Conservation (phyloP, 2,888 invertebrate genomes). For the Archaeoteleia sp. region DNA sequence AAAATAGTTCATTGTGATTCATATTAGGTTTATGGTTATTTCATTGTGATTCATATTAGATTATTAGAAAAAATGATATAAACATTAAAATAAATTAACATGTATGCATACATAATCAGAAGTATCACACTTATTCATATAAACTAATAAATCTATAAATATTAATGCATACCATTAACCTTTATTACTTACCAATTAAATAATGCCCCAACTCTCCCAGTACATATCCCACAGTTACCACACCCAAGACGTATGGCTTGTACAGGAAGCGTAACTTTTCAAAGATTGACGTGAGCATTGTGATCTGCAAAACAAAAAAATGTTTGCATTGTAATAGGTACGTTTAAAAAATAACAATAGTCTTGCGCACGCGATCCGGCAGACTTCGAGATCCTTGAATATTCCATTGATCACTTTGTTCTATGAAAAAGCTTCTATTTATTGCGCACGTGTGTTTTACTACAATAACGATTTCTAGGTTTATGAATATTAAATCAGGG, state of each 20-base stretch:
- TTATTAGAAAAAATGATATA: no score
- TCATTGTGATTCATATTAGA: no score
- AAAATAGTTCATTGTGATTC: no score
- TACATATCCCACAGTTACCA: constrained; percentile 89
- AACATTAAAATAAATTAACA: no score
- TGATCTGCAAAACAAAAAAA: constrained; percentile 54
- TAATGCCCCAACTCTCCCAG: constrained; percentile 92
- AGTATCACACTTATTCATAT: constrained; percentile 1
- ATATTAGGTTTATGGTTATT: no score
- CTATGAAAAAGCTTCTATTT: constrained; percentile 15
- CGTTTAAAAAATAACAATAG: constrained; percentile 18
- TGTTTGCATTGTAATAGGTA: constrained; percentile 13
- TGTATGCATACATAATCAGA: neutral
- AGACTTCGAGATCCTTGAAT: constrained; percentile 29
- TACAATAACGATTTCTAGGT: constrained; percentile 9
- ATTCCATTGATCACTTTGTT: constrained; percentile 5
- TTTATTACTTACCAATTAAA: constrained; percentile 80
- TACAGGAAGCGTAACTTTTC: constrained; percentile 83
- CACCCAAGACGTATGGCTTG: constrained; percentile 85
- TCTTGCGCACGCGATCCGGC: constrained; percentile 8
- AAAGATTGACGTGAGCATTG: constrained; percentile 73
- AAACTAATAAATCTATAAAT: neutral
- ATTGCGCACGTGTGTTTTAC: constrained; percentile 5
- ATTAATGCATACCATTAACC: constrained; percentile 15
- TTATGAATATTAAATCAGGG: constrained; percentile 20